phyloP scores from a whole-genome alignment of 2,113 vertebrate genomes.

The Garra rufa region DNA sequence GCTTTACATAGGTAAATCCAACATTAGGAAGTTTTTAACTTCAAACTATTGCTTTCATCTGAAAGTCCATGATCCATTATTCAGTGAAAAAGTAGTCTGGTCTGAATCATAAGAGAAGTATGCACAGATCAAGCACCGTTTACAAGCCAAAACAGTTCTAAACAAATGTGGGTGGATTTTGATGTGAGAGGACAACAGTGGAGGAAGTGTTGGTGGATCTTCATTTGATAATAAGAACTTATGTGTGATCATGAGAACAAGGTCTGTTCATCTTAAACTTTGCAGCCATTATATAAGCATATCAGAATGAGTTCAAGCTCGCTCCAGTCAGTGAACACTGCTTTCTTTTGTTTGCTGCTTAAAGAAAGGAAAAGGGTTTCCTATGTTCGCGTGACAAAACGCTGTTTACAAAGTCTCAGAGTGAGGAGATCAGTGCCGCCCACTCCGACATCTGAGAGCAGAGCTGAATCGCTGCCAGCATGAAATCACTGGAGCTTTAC shows the following conservation, averaged over 20 bases:
- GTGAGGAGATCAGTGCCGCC: background rate
- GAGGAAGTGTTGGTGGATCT: too few species aligned
- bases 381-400: conserved; percentile 8
- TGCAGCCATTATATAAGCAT: background rate
- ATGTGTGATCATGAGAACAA: background rate
- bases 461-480: background rate
- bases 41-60: too few species aligned
- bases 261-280: background rate
- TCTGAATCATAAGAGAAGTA: too few species aligned
- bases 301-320: background rate
- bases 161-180: too few species aligned
- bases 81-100: too few species aligned
- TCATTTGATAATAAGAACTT: background rate
- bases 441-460: background rate
- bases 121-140: too few species aligned
- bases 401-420: background rate
- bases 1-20: too few species aligned
- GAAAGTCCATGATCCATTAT: too few species aligned
- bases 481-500: too few species aligned
- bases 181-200: too few species aligned
- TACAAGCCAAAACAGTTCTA: too few species aligned
- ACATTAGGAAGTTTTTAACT: too few species aligned
- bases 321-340: background rate
- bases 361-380: conserved; percentile 1
- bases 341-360: conserved; percentile 3